Evolutionary conservation across 2,888 invertebrate species (phyloP), one percentile per base, ranked within the genome.

Genomic region (Nemotelus nigrinus): DNA sequence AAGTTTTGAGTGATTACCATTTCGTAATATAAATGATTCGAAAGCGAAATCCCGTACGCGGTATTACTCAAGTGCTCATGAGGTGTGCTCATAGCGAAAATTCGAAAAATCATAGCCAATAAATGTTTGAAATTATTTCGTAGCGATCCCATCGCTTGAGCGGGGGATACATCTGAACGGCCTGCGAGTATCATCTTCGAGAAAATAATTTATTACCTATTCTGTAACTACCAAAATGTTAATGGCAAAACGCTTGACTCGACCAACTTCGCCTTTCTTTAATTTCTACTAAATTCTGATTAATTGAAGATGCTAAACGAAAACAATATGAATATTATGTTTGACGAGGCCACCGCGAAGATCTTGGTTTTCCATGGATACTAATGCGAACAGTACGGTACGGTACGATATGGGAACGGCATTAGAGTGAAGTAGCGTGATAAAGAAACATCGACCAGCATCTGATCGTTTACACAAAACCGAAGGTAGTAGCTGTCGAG

Each of bases 171-270:
- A 63, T 74, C 74, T 47, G 47, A 57, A 63, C 43, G 50, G n/a
- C 39, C 47, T n/a, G 50, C 5, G 39, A 63, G 3, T 4, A 25
- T 4, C 4, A 41, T 39, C 48, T 25, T 5, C 57, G 4, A 6
- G 10, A 70, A 55, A 70, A 7, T 72, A 58, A 72, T 72, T 72
- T 60, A 50, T 74, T 72, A 72, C 4, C 39, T 47, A 48, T 72
- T 60, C 50, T 63, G 74, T 48, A 63, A 63, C 74, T 63, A 60
- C 74, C 25, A 74, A 72, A 74, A 39, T 68, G n/a, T n/a, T 68
- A 45, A 47, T 63, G 43, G 45, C 7, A 47, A 50, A 50, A 65
- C 8, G n/a, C n/a, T 6, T 65, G 7, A 47, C 3, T 47, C 41
- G 65, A 65, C 7, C 43, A 63, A 43, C 50, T 25, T n/a, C 68